Evolutionary conservation across 2,888 invertebrate species (phyloP), one percentile per base, ranked within the genome.

Genomic region (Apodemia zela): DNA sequence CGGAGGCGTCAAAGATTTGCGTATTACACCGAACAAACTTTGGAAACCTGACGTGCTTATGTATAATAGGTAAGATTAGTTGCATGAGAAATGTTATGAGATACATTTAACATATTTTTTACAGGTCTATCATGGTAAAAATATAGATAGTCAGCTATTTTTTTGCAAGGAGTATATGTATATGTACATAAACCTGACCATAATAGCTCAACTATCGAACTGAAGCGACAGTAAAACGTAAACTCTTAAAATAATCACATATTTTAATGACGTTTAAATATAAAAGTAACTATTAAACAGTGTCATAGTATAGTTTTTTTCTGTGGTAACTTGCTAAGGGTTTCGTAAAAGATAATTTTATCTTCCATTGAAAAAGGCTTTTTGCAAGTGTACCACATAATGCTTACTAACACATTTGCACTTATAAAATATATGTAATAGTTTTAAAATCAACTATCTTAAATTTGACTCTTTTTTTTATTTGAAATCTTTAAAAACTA

Each of bases 1-100:
- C 82, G 98, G 98, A 49, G 97, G 97, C 63, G 97, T 99, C 64
- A 97, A 97, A 85, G 98, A 97, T 84, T 94, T 99, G 67, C 94
- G 98, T 79, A 97, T 99, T 82, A 98, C 98, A 70, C 97, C 98
- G 62, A 96, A 96, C 89, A 96, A 97, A 85, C 94, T 99, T 70
- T 99, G 99, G 99, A 98, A 97, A 86, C 99, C 99, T 70, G 99
- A 99, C 92, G 97, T 99, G 78, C 96, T 99, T 72, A 98, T 99
- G 97, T 99, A 99, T 93, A 99, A 99, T 95, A 99, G 99, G 98
- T 98, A 81, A 89, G 88, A 13, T 13, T 51, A 58, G n/a, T 64
- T 66, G 69, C 71, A 71, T 69, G 72, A 10, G 63, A 58, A 42
- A 64, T 65, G 59, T 59, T 47, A 45, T 63, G 60, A 60, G 62